Base-by-base conservation (phyloP, 2,888 invertebrate genomes). In the Acronicta aceris region DNA sequence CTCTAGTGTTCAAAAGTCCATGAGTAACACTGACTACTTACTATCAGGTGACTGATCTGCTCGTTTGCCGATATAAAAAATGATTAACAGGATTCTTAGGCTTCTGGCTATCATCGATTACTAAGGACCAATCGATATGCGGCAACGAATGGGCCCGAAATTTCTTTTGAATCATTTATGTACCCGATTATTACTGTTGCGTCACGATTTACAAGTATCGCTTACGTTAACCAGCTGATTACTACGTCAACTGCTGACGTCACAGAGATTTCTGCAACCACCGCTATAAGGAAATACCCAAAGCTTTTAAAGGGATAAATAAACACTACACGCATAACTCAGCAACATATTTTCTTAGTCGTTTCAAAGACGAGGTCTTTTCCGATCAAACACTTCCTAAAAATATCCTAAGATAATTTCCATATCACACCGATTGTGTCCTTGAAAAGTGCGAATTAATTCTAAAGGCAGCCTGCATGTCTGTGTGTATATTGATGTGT, bases 401-500 rank as follows among this genome's bases (percentile, higher is more conserved):
- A 67, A 36, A 21, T 59, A 27, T 45, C 38, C 38, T 10, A 45
- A 65, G 47, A 65, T 10, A 50, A 51, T 54, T 55, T 43, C 51
- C 67, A 64, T 70, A 70, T 72, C 54, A 17, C 47, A 25, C 45
- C 55, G 40, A 41, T 47, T 21, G 30, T 54, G 66, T 48, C 77
- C 78, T 79, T 78, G 79, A 64, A 49, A 56, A 40, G 42, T 61
- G 72, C 74, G 66, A 72, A 78, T 78, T 71, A 70, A 78, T 76
- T 76, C 79, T 70, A 63, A 58, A 76, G 74, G 42, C 64, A 25
- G 63, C 21, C 38, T 59, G 49, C 72, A 33, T 53, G 65, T 69
- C 48, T 70, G 62, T 60, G 50, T 71, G 59, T 58, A 49, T 74
- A 71, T 78, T 59, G 54, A 67, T 74, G 59, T 78, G 78, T 79